A percentile compares a stretch with the other conserved stretches of the same genome.
These are phyloP conservation scores for Copidosoma aretas DNA, from an alignment of 2,888 invertebrate species.

Conservation along the genomic window DNA sequence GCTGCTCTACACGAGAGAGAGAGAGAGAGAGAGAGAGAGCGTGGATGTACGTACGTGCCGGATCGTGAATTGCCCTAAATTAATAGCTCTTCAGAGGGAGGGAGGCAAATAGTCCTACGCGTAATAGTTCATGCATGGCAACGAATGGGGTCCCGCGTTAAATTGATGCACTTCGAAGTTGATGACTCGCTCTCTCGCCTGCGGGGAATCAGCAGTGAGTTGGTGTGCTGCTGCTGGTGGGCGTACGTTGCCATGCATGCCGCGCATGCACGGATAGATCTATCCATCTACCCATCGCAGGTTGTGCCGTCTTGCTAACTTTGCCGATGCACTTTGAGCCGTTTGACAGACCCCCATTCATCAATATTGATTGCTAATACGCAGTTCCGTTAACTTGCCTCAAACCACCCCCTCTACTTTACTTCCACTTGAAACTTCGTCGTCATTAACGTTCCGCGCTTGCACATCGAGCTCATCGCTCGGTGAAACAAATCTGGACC, in stretches of 20 bases:
- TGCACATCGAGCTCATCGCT: too few species aligned
- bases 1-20: background rate
- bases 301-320: too few species aligned
- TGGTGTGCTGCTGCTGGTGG: too few species aligned
- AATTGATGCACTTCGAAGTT: conserved; percentile 19
- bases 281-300: background rate
- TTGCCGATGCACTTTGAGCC: conserved; percentile 8
- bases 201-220: too few species aligned
- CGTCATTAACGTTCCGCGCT: too few species aligned
- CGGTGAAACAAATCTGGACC: too few species aligned
- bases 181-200: conserved; percentile 9
- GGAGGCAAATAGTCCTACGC: conserved; percentile 21
- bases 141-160: conserved; percentile 29
- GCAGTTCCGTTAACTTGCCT: background rate
- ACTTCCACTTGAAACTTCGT: too few species aligned
- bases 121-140: conserved; percentile 30
- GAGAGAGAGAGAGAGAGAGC: too few species aligned
- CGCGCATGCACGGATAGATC: background rate
- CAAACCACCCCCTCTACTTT: too few species aligned
- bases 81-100: conserved; percentile 33
- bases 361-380: conserved; percentile 11
- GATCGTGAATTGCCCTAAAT: conserved; percentile 32
- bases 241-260: too few species aligned
- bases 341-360: background rate
- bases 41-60: background rate